Evolutionary conservation across 1,140 invertebrate species (phyloP).

Genomic region (Chironomus striatipennis): DNA sequence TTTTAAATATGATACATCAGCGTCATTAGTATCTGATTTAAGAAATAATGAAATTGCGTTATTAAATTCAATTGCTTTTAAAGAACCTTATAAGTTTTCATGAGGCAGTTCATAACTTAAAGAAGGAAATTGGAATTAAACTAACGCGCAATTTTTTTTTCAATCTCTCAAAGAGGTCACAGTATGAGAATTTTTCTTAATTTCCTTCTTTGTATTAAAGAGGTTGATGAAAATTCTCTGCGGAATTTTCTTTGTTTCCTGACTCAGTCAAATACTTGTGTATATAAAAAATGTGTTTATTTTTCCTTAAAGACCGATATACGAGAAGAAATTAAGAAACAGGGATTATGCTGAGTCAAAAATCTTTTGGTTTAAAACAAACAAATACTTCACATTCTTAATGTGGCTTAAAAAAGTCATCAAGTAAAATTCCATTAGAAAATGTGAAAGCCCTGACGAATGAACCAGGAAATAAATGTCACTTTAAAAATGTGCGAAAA

Average conservation of each 20-base stretch:
- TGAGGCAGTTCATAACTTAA: too few relatives aligned
- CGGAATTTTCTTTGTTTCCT: conserved; percentile 18
- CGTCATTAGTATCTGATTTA: too few relatives aligned
- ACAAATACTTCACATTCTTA: neutral
- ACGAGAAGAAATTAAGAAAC: neutral
- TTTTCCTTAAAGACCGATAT: neutral
- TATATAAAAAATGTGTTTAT: neutral
- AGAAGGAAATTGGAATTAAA: too few relatives aligned
- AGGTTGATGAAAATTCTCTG: neutral
- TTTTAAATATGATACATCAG: too few relatives aligned
- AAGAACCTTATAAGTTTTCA: too few relatives aligned
- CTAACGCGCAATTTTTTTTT: neutral
- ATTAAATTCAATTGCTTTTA: too few relatives aligned
- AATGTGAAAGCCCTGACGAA: too few relatives aligned
- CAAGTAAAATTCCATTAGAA: neutral
- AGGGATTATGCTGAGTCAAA: neutral
- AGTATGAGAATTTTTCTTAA: too few relatives aligned
- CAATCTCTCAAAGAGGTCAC: too few relatives aligned
- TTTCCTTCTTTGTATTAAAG: neutral
- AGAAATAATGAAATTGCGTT: too few relatives aligned
- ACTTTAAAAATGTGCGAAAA: too few relatives aligned
- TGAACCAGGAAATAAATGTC: too few relatives aligned
- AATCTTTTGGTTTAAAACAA: neutral
- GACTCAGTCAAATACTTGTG: neutral
- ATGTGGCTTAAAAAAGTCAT: neutral